Percentiles rank a stretch among this genome's conserved stretches.
Conservation (phyloP, 2,797 vertebrate species). For the Squalus acanthias region DNA sequence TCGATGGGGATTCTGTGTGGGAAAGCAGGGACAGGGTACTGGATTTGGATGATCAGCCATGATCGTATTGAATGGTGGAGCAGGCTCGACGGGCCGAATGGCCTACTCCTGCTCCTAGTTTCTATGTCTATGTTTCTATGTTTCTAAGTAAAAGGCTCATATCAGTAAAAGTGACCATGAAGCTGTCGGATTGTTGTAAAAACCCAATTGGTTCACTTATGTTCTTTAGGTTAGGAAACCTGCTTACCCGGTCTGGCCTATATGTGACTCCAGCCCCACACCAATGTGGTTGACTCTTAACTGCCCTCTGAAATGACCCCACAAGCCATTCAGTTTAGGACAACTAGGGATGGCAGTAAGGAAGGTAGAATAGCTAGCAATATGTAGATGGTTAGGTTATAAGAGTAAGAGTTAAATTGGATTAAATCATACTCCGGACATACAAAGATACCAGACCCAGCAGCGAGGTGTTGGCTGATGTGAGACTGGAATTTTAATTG, state of each 20-base stretch:
- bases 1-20: too few species aligned
- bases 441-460: neutral
- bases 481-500: conserved; percentile 30
- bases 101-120: too few species aligned
- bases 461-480: conserved; percentile 3
- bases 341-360: neutral
- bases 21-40: too few species aligned
- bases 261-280: neutral
- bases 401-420: neutral
- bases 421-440: neutral
- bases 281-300: neutral
- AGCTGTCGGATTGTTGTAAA: neutral
- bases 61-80: too few species aligned
- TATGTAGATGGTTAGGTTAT: neutral
- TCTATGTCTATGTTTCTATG: too few species aligned
- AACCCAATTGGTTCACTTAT: neutral
- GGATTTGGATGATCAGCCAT: too few species aligned
- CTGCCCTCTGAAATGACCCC: neutral
- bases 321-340: neutral
- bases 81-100: too few species aligned
- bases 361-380: neutral
- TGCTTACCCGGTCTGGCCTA: neutral
- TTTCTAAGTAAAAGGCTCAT: neutral
- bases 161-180: neutral
- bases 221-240: neutral